These are phyloP conservation scores for Elysia chlorotica DNA, from an alignment of 1,140 invertebrate genomes.

Conservation along the genomic window DNA sequence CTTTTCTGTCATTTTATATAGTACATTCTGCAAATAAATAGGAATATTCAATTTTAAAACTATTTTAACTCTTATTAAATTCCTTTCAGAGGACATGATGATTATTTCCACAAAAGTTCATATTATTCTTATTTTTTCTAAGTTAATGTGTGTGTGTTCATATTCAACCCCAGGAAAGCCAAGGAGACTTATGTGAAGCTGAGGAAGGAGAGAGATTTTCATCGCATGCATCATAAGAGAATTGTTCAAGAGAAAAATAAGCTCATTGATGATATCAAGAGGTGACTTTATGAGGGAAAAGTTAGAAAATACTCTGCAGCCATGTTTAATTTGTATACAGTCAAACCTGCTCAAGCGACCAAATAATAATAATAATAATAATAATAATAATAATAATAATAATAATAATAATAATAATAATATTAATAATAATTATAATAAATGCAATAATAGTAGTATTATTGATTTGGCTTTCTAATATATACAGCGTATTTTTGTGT, in stretches of 20 bases:
- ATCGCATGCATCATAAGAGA: slow-evolving; percentile 62
- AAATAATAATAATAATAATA: too few species aligned
- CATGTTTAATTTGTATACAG: too few species aligned
- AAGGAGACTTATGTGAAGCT: slow-evolving; percentile 62
- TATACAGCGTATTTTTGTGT: too few species aligned
- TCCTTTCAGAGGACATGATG: neutral
- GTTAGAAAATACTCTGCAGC: too few species aligned
- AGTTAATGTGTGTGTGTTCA: neutral
- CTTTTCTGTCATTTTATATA: neutral
- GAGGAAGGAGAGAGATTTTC: slow-evolving; percentile 62
- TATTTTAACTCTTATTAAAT: neutral
- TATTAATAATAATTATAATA: too few species aligned
- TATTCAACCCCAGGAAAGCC: slow-evolving; percentile 51
- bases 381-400: too few species aligned
- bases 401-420: too few species aligned
- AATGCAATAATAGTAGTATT: too few species aligned
- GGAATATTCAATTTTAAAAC: neutral
- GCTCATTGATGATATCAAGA: slow-evolving; percentile 59
- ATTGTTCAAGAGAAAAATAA: slow-evolving; percentile 63
- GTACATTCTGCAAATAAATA: neutral
- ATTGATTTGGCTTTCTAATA: too few species aligned
- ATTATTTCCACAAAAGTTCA: neutral
- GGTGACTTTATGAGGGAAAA: too few species aligned
- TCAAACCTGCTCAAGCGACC: too few species aligned
- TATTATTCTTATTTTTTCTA: neutral